Evolutionary conservation across 2,113 vertebrate genomes (phyloP).

Genomic region (Pagrus major): DNA sequence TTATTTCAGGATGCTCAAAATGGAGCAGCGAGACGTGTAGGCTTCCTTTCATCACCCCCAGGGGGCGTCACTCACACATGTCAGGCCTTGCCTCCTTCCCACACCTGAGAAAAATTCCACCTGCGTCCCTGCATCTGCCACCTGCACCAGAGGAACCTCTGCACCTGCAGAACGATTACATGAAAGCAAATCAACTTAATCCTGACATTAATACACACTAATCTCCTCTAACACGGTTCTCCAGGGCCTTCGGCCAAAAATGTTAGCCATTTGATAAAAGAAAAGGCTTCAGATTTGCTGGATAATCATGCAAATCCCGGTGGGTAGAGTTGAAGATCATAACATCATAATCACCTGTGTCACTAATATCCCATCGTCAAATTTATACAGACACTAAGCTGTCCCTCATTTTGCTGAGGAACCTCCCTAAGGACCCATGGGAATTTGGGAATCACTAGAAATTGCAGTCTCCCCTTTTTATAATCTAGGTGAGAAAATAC

Average conservation of each 20-base stretch:
- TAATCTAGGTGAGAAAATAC: not conserved
- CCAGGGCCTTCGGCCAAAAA: not conserved
- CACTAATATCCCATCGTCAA: not conserved
- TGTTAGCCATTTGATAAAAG: not conserved
- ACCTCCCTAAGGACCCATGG: constrained; percentile 39
- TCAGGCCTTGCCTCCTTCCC: not conserved
- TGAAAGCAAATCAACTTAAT: constrained; percentile 27
- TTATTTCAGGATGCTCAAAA: constrained; percentile 6
- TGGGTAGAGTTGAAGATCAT: not conserved
- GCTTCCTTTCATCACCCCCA: constrained; percentile 34
- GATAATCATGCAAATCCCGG: not conserved
- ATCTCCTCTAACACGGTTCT: not conserved
- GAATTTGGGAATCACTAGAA: constrained; percentile 31
- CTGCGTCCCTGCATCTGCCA: constrained; percentile 42
- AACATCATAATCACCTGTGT: not conserved
- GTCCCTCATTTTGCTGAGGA: constrained; percentile 15
- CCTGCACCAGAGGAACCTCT: constrained; percentile 3
- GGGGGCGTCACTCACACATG: constrained; percentile 48
- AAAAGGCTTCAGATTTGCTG: not conserved
- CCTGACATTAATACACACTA: constrained; percentile 2
- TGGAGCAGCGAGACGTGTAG: not conserved
- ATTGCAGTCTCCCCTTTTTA: not conserved
- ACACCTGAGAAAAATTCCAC: constrained; percentile 53
- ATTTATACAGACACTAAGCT: not conserved
- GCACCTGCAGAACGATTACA: constrained; percentile 38